These are phyloP conservation scores for Anastrepha ludens DNA, from an alignment of 1,140 invertebrate species.

Conservation along the genomic window DNA sequence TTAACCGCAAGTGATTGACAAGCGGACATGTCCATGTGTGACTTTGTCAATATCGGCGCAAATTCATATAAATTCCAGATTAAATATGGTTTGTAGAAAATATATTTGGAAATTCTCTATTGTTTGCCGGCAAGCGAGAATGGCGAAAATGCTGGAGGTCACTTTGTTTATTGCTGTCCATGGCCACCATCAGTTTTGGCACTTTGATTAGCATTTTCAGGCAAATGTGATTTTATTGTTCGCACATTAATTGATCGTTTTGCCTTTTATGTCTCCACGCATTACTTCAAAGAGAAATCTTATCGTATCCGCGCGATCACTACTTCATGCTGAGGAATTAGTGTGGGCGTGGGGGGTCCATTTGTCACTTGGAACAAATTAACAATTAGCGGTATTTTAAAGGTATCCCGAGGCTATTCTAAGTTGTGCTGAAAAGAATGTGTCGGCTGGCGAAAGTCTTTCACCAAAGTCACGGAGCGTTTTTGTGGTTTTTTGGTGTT, in stretches of 20 bases:
- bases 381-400: too few species aligned
- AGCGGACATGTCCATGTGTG: slow-evolving; percentile 25
- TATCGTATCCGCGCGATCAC: slow-evolving; percentile 56
- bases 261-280: slow-evolving; percentile 59
- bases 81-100: not conserved
- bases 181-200: not conserved
- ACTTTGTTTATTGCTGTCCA: slow-evolving; percentile 3
- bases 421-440: too few species aligned
- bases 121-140: not conserved
- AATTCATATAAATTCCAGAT: slow-evolving; percentile 64
- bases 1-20: slow-evolving; percentile 16
- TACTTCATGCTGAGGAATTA: not conserved
- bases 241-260: slow-evolving; percentile 62
- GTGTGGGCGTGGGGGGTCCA: not conserved
- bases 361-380: not conserved
- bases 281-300: slow-evolving; percentile 24
- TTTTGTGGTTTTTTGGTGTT: too few species aligned
- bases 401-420: too few species aligned
- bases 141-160: not conserved
- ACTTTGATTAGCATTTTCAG: slow-evolving; percentile 19
- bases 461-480: too few species aligned
- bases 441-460: too few species aligned
- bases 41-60: slow-evolving; percentile 71
- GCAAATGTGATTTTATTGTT: slow-evolving; percentile 69
- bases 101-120: not conserved